phyloP scores from a whole-genome alignment of 2,888 invertebrate genomes.

The Balanococcus diminutus region DNA sequence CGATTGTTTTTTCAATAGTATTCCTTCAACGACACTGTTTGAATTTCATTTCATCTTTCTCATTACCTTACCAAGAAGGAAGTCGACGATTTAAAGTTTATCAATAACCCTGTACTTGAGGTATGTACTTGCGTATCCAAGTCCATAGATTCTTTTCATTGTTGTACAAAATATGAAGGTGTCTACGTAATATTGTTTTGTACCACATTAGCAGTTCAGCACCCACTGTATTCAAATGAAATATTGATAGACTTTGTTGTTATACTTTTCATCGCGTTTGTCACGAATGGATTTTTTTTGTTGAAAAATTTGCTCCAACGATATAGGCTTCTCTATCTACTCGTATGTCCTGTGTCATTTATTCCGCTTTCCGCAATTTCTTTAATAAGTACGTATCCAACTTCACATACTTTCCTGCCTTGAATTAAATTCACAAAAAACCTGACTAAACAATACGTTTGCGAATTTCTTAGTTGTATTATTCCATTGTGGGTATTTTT shows the following conservation, averaged over 20 bases:
- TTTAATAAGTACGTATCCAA: neutral
- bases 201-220: too few species aligned
- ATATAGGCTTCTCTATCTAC: neutral
- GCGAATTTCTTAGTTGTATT: neutral
- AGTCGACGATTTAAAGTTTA: constrained; percentile 6
- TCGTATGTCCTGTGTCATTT: neutral
- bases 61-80: constrained; percentile 19
- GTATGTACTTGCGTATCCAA: neutral
- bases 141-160: neutral
- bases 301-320: neutral
- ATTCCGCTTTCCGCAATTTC: neutral
- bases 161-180: too few species aligned
- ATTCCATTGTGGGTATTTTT: neutral
- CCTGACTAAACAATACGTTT: neutral
- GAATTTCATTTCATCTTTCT: neutral
- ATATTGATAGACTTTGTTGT: too few species aligned
- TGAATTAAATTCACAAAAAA: neutral
- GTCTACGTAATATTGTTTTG: too few species aligned
- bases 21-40: neutral
- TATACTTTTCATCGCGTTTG: too few species aligned
- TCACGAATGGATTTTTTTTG: neutral
- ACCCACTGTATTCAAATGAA: too few species aligned
- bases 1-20: neutral
- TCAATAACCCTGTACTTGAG: constrained; percentile 4
- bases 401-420: neutral